Evolutionary conservation across 2,888 invertebrate genomes (phyloP).

Genomic region (Lysandra bellargus): DNA sequence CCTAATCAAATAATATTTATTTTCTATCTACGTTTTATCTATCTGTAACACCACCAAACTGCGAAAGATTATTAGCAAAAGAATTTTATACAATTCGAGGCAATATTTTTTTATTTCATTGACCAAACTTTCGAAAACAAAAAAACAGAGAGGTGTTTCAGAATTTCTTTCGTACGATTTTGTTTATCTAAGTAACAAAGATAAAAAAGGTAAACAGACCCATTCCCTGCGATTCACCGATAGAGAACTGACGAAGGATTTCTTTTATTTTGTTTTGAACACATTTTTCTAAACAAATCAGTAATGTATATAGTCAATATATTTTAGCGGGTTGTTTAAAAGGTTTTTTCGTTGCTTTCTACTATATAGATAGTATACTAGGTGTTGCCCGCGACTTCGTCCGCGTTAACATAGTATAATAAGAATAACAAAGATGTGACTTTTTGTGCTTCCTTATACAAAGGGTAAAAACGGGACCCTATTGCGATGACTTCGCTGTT

Average conservation of each 20-base stretch:
- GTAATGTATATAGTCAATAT: background rate
- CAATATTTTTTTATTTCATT: background rate
- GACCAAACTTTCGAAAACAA: background rate
- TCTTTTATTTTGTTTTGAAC: constrained; percentile 22
- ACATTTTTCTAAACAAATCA: constrained; percentile 7
- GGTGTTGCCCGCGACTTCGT: no score
- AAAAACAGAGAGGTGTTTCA: background rate
- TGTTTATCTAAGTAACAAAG: constrained; percentile 16
- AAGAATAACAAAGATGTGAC: no score
- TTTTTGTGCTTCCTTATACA: no score
- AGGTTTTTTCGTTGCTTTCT: background rate
- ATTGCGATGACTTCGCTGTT: no score
- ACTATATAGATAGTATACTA: no score
- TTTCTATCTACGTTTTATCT: no score
- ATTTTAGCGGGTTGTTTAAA: background rate
- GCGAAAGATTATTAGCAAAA: background rate
- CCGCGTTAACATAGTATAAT: no score
- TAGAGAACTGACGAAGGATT: background rate
- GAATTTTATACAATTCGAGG: background rate
- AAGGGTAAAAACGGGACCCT: no score
- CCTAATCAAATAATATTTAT: no score
- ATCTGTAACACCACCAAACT: background rate
- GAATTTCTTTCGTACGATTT: constrained; percentile 21
- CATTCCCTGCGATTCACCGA: constrained; percentile 14
- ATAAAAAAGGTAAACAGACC: constrained; percentile 26